Evolutionary conservation across 2,797 vertebrate species (phyloP), one percentile per base, ranked within the genome.

Genomic region (Pampus argenteus): DNA sequence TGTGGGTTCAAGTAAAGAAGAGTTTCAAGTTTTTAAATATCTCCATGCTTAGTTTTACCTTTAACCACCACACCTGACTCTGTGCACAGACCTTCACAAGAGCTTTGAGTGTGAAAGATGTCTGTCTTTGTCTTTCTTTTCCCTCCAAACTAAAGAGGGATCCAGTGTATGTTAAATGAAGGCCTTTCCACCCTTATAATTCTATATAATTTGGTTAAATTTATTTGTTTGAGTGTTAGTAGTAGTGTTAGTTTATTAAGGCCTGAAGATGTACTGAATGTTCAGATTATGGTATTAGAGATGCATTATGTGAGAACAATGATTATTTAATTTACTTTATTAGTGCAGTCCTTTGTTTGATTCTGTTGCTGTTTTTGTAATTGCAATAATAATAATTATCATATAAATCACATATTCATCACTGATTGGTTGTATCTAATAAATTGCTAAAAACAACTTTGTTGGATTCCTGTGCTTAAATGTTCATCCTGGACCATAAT

Each of bases 351-450:
- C 40, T 18, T 18, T 17, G 14, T 42, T 42, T 1, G 40, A 42
- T 42, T 42, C 6, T 42, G 18, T 10, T 49, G 47, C 22, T 68
- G 28, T 34, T 63, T 63, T 31, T 71, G 34, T 1, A 31, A 31
- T 50, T n/a, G n/a, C n/a, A n/a, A 45, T 52, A 22, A n/a, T n/a
- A n/a, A n/a, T 60, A 4, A 25, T 42, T 5, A 2, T 20, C 45
- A 26, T 10, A 3, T 28, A 9, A 10, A 38, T 36, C 14, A 14
- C 25, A 22, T 3, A 18, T 18, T 1, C 7, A n/a, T 49, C n/a
- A 3, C 0, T 40, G 2, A 44, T 5, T 29, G 14, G 55, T 6
- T 38, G 6, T 13, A 4, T 18, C 9, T 23, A 52, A 58, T 42
- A 55, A 48, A 71, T 0, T 36, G n/a, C 1, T 38, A 18, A 26